Conservation (phyloP, 1,140 invertebrate genomes). For the Apis dorsata region DNA sequence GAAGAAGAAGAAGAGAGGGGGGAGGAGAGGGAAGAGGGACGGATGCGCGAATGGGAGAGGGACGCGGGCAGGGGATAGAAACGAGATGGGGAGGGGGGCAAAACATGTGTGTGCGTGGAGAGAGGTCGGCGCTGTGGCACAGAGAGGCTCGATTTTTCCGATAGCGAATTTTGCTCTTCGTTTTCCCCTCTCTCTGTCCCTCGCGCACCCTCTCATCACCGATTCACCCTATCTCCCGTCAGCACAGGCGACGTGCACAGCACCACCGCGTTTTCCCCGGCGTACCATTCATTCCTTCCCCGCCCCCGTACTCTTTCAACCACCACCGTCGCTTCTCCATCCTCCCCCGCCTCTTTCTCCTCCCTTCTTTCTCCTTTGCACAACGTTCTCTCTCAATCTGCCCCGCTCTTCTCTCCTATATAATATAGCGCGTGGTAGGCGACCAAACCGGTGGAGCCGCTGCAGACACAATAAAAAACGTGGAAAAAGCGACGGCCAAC, state of each 20-base stretch:
- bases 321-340: not conserved
- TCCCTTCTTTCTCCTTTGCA: not conserved
- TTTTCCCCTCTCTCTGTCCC: slow-evolving; percentile 63
- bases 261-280: slow-evolving; percentile 45
- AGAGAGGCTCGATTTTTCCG: slow-evolving; percentile 76
- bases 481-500: slow-evolving; percentile 65
- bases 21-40: slow-evolving; percentile 18
- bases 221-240: slow-evolving; percentile 34
- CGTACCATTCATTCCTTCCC: slow-evolving; percentile 47
- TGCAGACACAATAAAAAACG: slow-evolving; percentile 76
- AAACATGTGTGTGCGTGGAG: slow-evolving; percentile 51
- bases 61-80: not conserved
- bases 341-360: not conserved
- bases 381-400: slow-evolving; percentile 24
- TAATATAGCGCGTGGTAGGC: not conserved
- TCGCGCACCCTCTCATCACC: slow-evolving; percentile 54
- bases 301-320: slow-evolving; percentile 6
- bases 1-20: not conserved
- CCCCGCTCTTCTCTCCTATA: too few species aligned
- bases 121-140: slow-evolving; percentile 60
- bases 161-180: slow-evolving; percentile 74
- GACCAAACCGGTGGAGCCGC: slow-evolving; percentile 71
- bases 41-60: not conserved
- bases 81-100: not conserved
- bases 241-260: slow-evolving; percentile 36